Conservation (phyloP, 2,888 invertebrate species). For the Tetheella fluctuosa region DNA sequence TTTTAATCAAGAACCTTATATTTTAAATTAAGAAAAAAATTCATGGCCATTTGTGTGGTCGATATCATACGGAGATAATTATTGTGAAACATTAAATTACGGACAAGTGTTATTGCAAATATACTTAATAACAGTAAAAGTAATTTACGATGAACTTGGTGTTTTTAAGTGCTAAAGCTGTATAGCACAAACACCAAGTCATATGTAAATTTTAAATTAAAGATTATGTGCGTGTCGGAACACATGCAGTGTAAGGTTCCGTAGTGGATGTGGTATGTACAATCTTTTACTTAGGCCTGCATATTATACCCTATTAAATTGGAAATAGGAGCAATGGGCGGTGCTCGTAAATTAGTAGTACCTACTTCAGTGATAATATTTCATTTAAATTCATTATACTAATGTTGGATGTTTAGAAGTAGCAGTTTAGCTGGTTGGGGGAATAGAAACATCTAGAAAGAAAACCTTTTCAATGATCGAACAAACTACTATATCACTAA, state of each 20-base stretch:
- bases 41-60: background rate
- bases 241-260: constrained; percentile 1
- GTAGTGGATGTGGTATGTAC: no score
- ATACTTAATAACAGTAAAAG: background rate
- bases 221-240: constrained; percentile 30
- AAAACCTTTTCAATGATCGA: no score
- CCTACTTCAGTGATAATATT: no score
- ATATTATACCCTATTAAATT: no score
- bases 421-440: no score
- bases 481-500: no score
- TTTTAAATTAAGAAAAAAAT: background rate
- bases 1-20: background rate
- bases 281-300: no score
- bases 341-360: no score
- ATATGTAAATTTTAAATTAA: constrained; percentile 20
- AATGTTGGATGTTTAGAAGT: no score
- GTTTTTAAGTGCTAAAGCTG: constrained; percentile 7
- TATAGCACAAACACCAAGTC: background rate
- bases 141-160: constrained; percentile 12
- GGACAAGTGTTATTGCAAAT: constrained; percentile 4
- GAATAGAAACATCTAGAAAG: no score
- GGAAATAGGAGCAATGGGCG: no score
- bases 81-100: constrained; percentile 4
- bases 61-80: background rate
- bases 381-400: no score